Conservation (phyloP, 2,113 vertebrate species). For the Anas platyrhynchos region DNA sequence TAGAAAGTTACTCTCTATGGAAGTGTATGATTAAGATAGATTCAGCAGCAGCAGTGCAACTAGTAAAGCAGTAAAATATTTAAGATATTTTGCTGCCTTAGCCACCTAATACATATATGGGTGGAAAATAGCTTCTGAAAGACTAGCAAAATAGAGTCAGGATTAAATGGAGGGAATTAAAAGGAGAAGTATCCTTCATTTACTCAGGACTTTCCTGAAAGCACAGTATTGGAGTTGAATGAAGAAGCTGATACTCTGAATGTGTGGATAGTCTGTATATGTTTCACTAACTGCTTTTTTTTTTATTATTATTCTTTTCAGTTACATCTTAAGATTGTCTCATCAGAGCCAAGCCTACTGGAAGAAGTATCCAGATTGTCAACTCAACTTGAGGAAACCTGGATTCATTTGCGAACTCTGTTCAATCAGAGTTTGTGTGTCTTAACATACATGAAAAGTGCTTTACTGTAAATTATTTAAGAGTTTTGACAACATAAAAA, state of each 20-base stretch:
- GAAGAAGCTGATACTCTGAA: not conserved
- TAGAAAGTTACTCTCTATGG: not conserved
- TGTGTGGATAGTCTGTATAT: not conserved
- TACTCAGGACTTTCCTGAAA: not conserved
- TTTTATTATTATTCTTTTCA: constrained; percentile 63
- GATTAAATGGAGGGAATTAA: not conserved
- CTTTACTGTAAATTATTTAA: constrained; percentile 80
- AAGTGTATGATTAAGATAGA: not conserved
- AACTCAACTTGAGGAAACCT: constrained; percentile 81
- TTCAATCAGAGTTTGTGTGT: constrained; percentile 93
- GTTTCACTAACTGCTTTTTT: constrained; percentile 45
- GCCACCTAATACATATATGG: not conserved
- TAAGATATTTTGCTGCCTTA: not conserved
- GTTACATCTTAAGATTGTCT: constrained; percentile 87
- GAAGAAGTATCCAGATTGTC: constrained; percentile 81
- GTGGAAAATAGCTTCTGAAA: not conserved
- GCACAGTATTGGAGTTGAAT: not conserved
- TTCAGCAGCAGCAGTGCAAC: not conserved
- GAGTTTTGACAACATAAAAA: not conserved
- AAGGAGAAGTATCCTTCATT: not conserved
- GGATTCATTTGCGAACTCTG: constrained; percentile 84
- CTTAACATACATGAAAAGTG: constrained; percentile 91
- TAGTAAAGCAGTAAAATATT: not conserved
- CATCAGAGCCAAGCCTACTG: constrained; percentile 81
- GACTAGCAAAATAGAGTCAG: not conserved